phyloP scores from a whole-genome alignment of 2,888 invertebrate species.

The Druceiella hillmani region DNA sequence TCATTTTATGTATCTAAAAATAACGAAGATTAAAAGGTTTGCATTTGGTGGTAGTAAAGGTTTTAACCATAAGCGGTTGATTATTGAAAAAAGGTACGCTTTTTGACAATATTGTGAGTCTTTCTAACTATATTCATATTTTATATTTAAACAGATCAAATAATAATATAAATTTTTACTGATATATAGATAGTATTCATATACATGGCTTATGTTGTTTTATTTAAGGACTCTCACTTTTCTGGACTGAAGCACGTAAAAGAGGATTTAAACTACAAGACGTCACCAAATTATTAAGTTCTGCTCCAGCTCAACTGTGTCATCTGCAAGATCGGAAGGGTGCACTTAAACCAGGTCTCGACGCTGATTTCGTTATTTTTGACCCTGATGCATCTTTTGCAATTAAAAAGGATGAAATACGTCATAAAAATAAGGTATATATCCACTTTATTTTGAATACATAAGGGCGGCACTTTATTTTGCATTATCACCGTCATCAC shows the following conservation, averaged over 20 bases:
- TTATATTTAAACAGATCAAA: not conserved
- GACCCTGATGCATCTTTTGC: conserved; percentile 57
- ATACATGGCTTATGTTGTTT: not conserved
- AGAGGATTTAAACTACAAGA: conserved; percentile 50
- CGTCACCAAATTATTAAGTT: conserved; percentile 55
- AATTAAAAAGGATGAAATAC: conserved; percentile 52
- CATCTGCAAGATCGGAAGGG: conserved; percentile 59
- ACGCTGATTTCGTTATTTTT: conserved; percentile 70
- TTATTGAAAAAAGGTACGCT: not conserved
- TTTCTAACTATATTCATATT: not conserved
- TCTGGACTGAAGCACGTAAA: conserved; percentile 60
- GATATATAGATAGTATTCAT: not conserved
- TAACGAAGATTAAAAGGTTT: no score
- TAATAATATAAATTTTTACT: conserved; percentile 1
- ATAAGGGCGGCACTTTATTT: conserved; percentile 1
- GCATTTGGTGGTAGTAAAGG: no score
- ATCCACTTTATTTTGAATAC: conserved; percentile 4
- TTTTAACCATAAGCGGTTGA: no score
- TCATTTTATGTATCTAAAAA: no score
- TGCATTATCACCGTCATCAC: no score
- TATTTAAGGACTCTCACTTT: conserved; percentile 53
- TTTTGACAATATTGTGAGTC: not conserved
- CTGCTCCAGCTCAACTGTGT: conserved; percentile 56
- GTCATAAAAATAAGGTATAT: conserved; percentile 64
- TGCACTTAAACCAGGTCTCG: conserved; percentile 53